Percentiles rank a stretch among this genome's conserved stretches.
Conservation (phyloP, 2,888 invertebrate genomes). For the Tipula vernalis region DNA sequence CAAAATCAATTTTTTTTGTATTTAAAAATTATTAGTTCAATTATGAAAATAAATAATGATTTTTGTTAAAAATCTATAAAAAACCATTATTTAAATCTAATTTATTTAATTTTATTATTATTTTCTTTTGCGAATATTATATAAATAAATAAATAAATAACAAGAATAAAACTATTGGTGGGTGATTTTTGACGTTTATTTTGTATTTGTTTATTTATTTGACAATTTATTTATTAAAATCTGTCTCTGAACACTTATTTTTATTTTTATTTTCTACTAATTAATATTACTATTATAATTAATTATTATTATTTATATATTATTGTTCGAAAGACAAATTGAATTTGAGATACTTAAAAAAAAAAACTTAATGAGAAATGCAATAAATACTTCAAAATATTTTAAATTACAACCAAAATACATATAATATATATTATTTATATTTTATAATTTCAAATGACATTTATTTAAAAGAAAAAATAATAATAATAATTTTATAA, state of each 20-base stretch:
- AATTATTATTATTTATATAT: neutral
- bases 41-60: neutral
- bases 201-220: neutral
- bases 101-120: slow-evolving; percentile 4
- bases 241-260: neutral
- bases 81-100: neutral
- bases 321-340: neutral
- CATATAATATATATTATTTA: neutral
- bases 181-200: neutral
- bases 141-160: neutral
- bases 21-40: neutral
- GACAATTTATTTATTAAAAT: neutral
- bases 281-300: neutral
- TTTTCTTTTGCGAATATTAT: neutral
- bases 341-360: neutral
- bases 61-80: neutral
- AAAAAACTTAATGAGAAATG: neutral
- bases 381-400: neutral
- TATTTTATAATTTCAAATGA: neutral
- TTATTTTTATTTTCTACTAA: neutral
- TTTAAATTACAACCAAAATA: neutral
- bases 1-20: neutral
- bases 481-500: neutral
- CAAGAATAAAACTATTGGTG: neutral
- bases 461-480: neutral